Evolutionary conservation across 2,113 vertebrate species (phyloP).

Genomic region (Strix aluco): DNA sequence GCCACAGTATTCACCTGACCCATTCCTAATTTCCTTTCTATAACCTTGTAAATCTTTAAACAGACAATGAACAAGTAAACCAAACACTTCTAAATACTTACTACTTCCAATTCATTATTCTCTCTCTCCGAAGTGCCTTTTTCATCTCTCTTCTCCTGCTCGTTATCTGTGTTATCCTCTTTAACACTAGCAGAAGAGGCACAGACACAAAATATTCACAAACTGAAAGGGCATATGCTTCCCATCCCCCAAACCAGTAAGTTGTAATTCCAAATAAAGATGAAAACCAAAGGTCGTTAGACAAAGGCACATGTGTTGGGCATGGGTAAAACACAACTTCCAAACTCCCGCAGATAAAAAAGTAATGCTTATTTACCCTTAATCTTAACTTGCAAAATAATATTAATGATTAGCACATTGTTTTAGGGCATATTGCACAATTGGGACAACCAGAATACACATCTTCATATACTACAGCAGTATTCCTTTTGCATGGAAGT

Average conservation of each 20-base stretch:
- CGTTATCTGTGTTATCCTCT: constrained; percentile 87
- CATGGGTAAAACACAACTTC: constrained; percentile 33
- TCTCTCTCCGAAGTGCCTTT: constrained; percentile 79
- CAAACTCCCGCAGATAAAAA: neutral
- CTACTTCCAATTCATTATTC: constrained; percentile 81
- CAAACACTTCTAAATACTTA: constrained; percentile 66
- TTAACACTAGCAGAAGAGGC: constrained; percentile 77
- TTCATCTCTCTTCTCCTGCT: constrained; percentile 87
- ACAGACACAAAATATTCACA: neutral
- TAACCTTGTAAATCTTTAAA: neutral
- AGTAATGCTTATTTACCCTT: neutral
- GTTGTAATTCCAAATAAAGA: constrained; percentile 38
- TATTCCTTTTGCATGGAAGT: neutral
- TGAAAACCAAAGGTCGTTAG: constrained; percentile 7
- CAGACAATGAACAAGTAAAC: neutral
- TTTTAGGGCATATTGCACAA: neutral
- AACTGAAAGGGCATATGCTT: neutral
- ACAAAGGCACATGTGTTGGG: neutral
- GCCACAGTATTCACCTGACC: neutral
- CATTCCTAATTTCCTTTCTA: neutral
- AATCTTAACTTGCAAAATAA: neutral
- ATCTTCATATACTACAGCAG: neutral
- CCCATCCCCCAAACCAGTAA: neutral
- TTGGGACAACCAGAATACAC: neutral
- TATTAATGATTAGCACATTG: neutral